Conservation (phyloP, 1,140 invertebrate species). For the Chrysomallon squamiferum region DNA sequence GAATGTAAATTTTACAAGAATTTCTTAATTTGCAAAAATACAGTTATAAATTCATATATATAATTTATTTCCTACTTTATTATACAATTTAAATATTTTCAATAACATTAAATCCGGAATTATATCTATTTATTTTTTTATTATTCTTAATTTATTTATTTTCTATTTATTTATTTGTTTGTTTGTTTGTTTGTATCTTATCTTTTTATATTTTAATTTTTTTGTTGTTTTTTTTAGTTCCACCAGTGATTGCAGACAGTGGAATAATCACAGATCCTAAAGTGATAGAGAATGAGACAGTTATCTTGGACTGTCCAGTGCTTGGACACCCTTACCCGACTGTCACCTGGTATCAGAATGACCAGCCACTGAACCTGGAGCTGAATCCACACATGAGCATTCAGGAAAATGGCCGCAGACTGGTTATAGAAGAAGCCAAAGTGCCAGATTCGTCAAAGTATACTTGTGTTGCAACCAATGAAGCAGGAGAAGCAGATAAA, state of each 20-base stretch:
- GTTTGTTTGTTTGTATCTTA: too few relatives aligned
- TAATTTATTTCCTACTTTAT: too few relatives aligned
- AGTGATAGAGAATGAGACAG: slow-evolving; percentile 41
- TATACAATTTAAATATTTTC: too few relatives aligned
- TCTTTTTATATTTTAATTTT: too few relatives aligned
- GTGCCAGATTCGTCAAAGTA: slow-evolving; percentile 41
- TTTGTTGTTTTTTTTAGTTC: slow-evolving; percentile 54
- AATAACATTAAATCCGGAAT: too few relatives aligned
- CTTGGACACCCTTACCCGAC: slow-evolving; percentile 62
- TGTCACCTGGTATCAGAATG: slow-evolving; percentile 60
- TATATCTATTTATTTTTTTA: too few relatives aligned
- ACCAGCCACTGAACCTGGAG: slow-evolving; percentile 31
- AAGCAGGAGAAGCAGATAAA: slow-evolving; percentile 59
- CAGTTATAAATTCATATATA: too few relatives aligned
- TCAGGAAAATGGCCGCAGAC: slow-evolving; percentile 20
- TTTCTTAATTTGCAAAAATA: too few relatives aligned
- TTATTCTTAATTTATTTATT: too few relatives aligned
- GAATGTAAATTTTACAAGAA: too few relatives aligned
- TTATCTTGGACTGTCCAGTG: slow-evolving; percentile 58
- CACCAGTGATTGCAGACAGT: slow-evolving; percentile 50
- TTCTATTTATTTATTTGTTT: too few relatives aligned
- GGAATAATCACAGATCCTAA: slow-evolving; percentile 38
- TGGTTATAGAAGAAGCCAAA: slow-evolving; percentile 25
- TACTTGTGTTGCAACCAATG: slow-evolving; percentile 45
- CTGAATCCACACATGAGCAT: slow-evolving; percentile 10